Evolutionary conservation across 1,140 invertebrate genomes (phyloP), one percentile per base, ranked within the genome.

Genomic region (Drosophila arizonae): DNA sequence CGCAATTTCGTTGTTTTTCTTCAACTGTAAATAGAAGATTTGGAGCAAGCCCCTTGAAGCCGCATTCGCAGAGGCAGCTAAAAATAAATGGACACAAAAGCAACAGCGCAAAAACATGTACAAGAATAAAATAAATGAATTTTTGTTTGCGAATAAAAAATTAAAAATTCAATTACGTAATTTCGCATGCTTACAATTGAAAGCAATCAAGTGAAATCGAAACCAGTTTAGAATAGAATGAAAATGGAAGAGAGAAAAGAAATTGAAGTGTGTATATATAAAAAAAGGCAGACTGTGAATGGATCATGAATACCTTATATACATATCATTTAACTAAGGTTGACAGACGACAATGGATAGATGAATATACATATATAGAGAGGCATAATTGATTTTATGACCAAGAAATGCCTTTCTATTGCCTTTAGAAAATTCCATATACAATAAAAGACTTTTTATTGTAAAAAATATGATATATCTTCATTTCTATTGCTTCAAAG

Each of bases 61-160:
- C 48, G 21, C 55, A 17, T 46, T 64, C 41, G 50, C 63, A 24
- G 4, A 15, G 39, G 50, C 9, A 61, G 50, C 26, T 68, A 73
- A 62, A 73, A 69, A 73, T 73, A 70, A 73, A 68, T 62, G 50
- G 30, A 48, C 55, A 46, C 55, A 6, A 67, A 70, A 54, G 57
- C 52, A 43, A 54, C 24, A 3, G 21, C 21, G 21, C 21, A 57
- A 41, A 62, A 30, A 30, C 6, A 62, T 58, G 39, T 46, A 46
- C 21, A 72, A 17, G 15, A 61, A 4, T 6, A 41, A 67, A 60
- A 61, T 11, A 11, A 46, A 13, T 46, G 58, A 65, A 58, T 51
- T 50, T 41, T n/a, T 26, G 39, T 28, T 61, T 21, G 26, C 9
- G n/a, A 43, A 26, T 36, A 21, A 67, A 45, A 51, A 51, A 54